Evolutionary conservation across 2,797 vertebrate genomes (phyloP), one percentile per base, ranked within the genome.

Genomic region (Tenualosa ilisha): DNA sequence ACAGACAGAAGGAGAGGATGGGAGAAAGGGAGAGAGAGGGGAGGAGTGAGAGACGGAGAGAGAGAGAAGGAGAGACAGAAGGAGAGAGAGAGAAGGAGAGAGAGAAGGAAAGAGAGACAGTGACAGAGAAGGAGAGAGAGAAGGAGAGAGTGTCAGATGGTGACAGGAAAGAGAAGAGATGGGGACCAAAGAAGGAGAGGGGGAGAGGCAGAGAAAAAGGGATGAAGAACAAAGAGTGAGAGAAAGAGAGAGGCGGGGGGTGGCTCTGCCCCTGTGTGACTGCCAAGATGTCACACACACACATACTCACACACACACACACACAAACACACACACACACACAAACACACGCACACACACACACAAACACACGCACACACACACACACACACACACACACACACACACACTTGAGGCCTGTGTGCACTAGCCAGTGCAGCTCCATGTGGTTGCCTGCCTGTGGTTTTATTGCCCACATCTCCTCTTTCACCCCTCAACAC

Each of bases 341-440:
- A 31, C 26, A 83, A 37, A 65, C 82, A 83, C 82, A 68, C 83
- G 51, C 46, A 84, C 63, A 51, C 83, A 72, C 61, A 51, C 83
- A 84, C 61, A 84, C 61, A 84, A 61, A 84, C 83, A 84, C 83
- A 84, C 59, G 68, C 83, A 68, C 83, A 84, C 43, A 72, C 61
- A 84, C 61, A 84, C 40, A 84, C 59, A 84, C 83, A 50, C 61
- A 20, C 43, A 72, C 83, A 53, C 46, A 75, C 83, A 51, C 63
- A 72, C 51, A 82, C 86, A 84, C 86, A 49, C 87, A 85, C 86
- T 91, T 88, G 88, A 89, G 53, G 56, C 84, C 46, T 56, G 54
- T 56, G 54, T 20, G 5, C 54, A 56, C 20, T 56, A 56, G 56
- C 84, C 46, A 22, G 54, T 56, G 54, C 17, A 22, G 54, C 54